These are phyloP conservation scores for Amphimedon queenslandica DNA, from an alignment of 37 sponge, comb jelly and placozoan species.

Conservation along the genomic window DNA sequence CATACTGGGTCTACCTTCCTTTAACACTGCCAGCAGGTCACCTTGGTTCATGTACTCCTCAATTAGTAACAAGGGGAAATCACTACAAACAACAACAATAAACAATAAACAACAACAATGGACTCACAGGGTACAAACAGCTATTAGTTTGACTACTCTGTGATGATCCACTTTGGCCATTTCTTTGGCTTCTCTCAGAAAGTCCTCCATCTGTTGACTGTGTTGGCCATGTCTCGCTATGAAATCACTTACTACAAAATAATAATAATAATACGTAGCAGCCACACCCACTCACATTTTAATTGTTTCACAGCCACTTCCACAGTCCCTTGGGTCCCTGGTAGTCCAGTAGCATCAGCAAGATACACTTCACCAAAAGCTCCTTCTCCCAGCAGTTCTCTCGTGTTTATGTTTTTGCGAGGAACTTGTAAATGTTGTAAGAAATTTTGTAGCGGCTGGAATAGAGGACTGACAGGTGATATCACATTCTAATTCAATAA, in stretches of 20 bases:
- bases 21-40: constrained; percentile 72
- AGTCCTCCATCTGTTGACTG: constrained; percentile 81
- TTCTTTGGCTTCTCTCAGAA: constrained; percentile 81
- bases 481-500: constrained; percentile 20
- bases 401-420: constrained; percentile 42
- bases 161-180: constrained; percentile 76
- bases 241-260: constrained; percentile 7
- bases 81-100: constrained; percentile 29
- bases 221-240: constrained; percentile 67
- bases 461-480: constrained; percentile 48
- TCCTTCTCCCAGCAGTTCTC: constrained; percentile 61
- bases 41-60: constrained; percentile 84
- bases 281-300: constrained; percentile 61
- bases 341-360: constrained; percentile 33
- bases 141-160: constrained; percentile 66
- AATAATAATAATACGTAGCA: not conserved
- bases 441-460: constrained; percentile 45
- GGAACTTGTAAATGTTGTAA: constrained; percentile 50
- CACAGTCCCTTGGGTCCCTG: constrained; percentile 22
- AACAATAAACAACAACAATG: not conserved
- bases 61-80: constrained; percentile 71
- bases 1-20: constrained; percentile 65
- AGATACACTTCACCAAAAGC: constrained; percentile 75
- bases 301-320: constrained; percentile 77
- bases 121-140: constrained; percentile 76